Percentiles rank a stretch among this genome's conserved stretches.
phyloP scores from a whole-genome alignment of 2,888 invertebrate species.

The Apoderus coryli region DNA sequence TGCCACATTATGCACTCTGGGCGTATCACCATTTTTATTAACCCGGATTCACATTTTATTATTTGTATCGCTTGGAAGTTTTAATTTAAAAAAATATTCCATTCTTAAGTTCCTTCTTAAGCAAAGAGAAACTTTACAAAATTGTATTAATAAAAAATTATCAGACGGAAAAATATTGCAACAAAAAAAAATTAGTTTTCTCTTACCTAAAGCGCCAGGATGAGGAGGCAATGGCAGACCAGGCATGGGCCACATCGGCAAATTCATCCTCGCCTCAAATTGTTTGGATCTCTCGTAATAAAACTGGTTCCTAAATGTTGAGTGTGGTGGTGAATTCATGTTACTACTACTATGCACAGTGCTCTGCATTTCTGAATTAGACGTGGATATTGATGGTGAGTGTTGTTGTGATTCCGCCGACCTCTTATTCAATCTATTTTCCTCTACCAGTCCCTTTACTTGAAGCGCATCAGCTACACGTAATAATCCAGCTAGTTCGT shows the following conservation, averaged over 20 bases:
- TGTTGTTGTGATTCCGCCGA: conserved; percentile 24
- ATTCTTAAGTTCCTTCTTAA: too few relatives aligned
- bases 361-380: conserved; percentile 26
- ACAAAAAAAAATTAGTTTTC: too few relatives aligned
- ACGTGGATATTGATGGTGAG: conserved; percentile 27
- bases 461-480: conserved; percentile 44
- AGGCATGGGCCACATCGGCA: conserved; percentile 36
- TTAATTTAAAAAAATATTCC: too few relatives aligned
- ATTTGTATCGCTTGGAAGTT: too few relatives aligned
- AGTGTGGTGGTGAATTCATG: conserved; percentile 26
- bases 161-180: too few relatives aligned
- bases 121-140: too few relatives aligned
- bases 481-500: conserved; percentile 47
- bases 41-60: too few relatives aligned
- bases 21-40: too few relatives aligned
- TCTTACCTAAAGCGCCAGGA: too few relatives aligned
- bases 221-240: conserved; percentile 25
- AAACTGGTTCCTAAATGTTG: conserved; percentile 27
- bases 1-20: too few relatives aligned
- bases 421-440: conserved; percentile 32
- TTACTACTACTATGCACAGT: conserved; percentile 29
- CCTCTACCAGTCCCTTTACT: conserved; percentile 47
- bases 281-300: conserved; percentile 25
- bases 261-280: conserved; percentile 26
- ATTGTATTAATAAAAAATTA: too few relatives aligned